Conservation (phyloP, 2,888 invertebrate species). For the Heliothis peltigera region DNA sequence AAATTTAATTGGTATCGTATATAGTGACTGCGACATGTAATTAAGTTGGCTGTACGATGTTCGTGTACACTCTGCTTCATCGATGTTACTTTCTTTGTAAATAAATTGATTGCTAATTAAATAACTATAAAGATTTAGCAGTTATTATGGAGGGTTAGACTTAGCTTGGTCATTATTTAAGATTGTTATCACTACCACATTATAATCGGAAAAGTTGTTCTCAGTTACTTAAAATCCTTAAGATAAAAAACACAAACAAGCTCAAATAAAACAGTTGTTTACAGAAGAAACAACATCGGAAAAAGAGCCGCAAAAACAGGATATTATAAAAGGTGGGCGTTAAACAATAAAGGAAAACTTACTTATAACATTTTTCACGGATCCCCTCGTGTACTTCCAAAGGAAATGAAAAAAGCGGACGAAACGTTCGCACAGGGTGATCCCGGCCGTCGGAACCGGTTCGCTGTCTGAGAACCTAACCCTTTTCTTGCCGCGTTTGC, state of each 20-base stretch:
- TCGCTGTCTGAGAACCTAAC: constrained; percentile 80
- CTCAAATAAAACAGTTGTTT: constrained; percentile 24
- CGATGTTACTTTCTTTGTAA: background rate
- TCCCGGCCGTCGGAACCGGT: constrained; percentile 61
- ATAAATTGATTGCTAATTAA: background rate
- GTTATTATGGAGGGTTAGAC: no score
- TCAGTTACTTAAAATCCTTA: background rate
- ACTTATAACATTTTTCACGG: constrained; percentile 77
- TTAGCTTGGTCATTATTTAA: background rate
- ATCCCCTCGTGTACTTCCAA: constrained; percentile 75
- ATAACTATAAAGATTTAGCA: background rate
- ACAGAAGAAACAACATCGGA: constrained; percentile 27
- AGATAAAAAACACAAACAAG: constrained; percentile 11
- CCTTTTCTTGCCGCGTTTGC: constrained; percentile 76
- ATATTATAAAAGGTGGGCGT: constrained; percentile 48
- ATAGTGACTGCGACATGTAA: background rate
- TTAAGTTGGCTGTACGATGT: constrained; percentile 1
- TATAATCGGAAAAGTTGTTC: background rate
- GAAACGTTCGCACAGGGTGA: constrained; percentile 76
- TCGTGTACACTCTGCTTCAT: background rate
- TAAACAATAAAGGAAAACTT: constrained; percentile 70
- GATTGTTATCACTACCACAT: background rate
- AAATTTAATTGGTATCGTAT: constrained; percentile 28
- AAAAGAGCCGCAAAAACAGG: constrained; percentile 41
- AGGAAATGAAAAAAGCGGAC: constrained; percentile 76